These are phyloP conservation scores for Halichondria panicea DNA, from an alignment of 37 sponge, comb jelly and placozoan genomes.

Conservation along the genomic window DNA sequence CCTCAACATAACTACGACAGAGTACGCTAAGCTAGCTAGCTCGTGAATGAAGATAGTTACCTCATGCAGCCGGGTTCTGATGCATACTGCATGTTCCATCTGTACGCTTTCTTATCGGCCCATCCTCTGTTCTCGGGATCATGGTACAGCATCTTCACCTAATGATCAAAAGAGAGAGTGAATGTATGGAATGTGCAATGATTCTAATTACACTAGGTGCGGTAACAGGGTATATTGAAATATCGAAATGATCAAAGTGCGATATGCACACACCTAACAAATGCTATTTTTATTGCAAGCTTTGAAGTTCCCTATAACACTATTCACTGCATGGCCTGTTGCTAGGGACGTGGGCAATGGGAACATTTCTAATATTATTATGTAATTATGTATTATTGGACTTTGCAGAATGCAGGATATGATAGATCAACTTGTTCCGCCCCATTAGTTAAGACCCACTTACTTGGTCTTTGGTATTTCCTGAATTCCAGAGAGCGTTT, in stretches of 20 bases:
- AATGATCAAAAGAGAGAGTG: neutral
- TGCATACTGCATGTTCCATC: slow-evolving; percentile 56
- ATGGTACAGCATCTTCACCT: slow-evolving; percentile 39
- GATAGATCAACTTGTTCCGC: neutral
- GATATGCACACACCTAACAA: neutral
- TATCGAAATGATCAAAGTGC: neutral
- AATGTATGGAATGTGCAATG: neutral
- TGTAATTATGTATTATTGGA: neutral
- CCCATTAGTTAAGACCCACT: neutral
- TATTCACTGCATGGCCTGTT: too few species aligned
- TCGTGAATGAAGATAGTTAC: too few species aligned
- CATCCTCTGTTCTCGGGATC: slow-evolving; percentile 48
- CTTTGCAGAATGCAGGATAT: neutral
- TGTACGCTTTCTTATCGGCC: slow-evolving; percentile 41
- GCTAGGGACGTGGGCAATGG: too few species aligned
- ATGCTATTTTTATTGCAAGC: neutral
- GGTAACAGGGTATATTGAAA: neutral
- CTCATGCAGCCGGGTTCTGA: slow-evolving; percentile 36
- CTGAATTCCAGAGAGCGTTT: slow-evolving; percentile 59
- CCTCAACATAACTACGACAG: too few species aligned
- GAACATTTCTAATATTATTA: neutral
- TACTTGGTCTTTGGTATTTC: slow-evolving; percentile 38
- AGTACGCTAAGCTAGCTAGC: too few species aligned
- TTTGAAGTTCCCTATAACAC: too few species aligned
- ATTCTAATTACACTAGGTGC: neutral